phyloP scores from a whole-genome alignment of 2,797 vertebrate genomes.

The Peromyscus aztecus region DNA sequence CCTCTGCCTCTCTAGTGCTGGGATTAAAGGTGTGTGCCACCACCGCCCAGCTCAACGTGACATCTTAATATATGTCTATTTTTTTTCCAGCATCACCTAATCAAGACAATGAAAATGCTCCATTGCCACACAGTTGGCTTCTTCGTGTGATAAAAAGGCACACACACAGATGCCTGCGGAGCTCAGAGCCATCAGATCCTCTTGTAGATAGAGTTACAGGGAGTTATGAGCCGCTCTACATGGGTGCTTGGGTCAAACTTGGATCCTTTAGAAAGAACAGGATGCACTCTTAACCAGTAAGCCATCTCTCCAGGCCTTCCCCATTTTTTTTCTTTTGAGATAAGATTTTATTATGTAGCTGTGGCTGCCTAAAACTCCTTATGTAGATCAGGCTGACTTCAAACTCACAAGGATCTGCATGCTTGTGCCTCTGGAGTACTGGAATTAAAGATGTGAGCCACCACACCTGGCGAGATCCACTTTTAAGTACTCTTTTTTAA shows the following conservation, averaged over 20 bases:
- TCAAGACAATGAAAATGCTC: background rate
- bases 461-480: background rate
- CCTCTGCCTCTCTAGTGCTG: too few relatives aligned
- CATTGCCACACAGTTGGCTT: background rate
- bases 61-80: background rate
- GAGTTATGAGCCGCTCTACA: background rate
- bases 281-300: background rate
- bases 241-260: background rate
- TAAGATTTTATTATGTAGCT: background rate
- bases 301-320: background rate
- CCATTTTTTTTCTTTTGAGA: background rate
- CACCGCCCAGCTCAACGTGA: background rate
- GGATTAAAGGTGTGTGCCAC: too few relatives aligned
- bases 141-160: background rate
- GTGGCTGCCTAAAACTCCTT: background rate
- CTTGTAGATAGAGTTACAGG: background rate
- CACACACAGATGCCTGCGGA: background rate
- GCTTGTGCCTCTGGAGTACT: background rate
- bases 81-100: background rate
- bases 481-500: background rate
- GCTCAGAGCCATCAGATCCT: background rate
- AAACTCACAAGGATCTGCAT: background rate
- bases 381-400: background rate
- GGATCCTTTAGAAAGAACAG: background rate
- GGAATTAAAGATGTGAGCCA: background rate